These are phyloP conservation scores for Poecilia latipinna DNA, from an alignment of 2,113 vertebrate species.

Conservation along the genomic window DNA sequence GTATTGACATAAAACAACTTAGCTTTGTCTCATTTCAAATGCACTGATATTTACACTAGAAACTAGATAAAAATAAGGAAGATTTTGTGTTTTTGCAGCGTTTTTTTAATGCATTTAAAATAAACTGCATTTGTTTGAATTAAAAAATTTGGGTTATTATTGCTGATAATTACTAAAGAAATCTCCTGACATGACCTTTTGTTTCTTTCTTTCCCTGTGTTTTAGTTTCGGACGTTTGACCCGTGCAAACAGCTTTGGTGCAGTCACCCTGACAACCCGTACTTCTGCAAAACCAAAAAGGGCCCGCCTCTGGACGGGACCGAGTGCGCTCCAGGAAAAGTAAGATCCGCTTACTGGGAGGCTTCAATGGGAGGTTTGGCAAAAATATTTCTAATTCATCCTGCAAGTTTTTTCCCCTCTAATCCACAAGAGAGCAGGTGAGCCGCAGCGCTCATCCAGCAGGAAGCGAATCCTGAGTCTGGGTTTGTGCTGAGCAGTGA, in stretches of 20 bases:
- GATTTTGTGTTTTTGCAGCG: too few relatives aligned
- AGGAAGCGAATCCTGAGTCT: background rate
- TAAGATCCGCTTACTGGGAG: conserved; percentile 49
- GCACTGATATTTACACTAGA: too few relatives aligned
- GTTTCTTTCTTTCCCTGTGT: conserved; percentile 8
- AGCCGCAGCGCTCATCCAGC: background rate
- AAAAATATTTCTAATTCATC: background rate
- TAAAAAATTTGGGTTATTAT: background rate
- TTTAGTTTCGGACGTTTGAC: conserved; percentile 96
- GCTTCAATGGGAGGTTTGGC: background rate
- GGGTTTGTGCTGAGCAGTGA: background rate
- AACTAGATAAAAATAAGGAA: too few relatives aligned
- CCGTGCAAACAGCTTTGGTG: conserved; percentile 99
- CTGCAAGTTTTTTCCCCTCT: background rate
- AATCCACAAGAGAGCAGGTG: too few relatives aligned
- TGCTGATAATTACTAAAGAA: background rate
- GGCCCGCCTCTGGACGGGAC: conserved; percentile 96
- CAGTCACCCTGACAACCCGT: conserved; percentile 97
- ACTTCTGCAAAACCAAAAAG: conserved; percentile 99
- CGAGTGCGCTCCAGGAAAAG: conserved; percentile 92
- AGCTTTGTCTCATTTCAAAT: too few relatives aligned
- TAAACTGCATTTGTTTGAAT: background rate
- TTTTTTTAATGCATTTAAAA: too few relatives aligned
- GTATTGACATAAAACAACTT: too few relatives aligned
- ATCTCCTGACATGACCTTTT: background rate